Base-by-base conservation (phyloP, 2,888 invertebrate species). In the Pammene fasciana region DNA sequence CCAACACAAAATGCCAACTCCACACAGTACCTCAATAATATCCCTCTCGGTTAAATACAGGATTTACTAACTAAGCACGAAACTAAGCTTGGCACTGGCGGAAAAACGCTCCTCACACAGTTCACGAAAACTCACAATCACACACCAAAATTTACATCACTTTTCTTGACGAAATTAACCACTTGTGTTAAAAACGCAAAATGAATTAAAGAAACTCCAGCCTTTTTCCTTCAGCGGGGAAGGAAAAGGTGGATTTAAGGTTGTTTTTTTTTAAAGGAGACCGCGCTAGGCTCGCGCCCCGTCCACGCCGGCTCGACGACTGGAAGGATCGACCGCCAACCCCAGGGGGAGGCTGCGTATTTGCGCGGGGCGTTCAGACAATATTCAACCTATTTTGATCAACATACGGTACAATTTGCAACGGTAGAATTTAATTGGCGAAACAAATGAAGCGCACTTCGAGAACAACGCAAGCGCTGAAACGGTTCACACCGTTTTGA, bases 311-410 rank as follows among this genome's bases (percentile, higher is more conserved):
- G 86, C 87, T 84, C 86, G 86, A 88, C 90, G 89, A 92, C 92
- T 92, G 92, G 84, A 85, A 86, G 90, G 89, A 92, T 92, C 92
- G 92, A 92, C 87, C 84, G 83, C 81, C 84, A 84, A 86, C 88
- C 89, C 88, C 83, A 82, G 91, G 92, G 68, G 92, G 90, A 92
- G 91, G 89, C 90, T 92, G 92, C 88, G 89, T 90, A 85, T 85
- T 83, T 82, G 87, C 86, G 86, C 85, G 81, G 73, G 72, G 46
- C 75, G 26, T 18, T 56, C 76, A 60, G 71, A 68, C 78, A 41
- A 86, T 75, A 76, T 71, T 76, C 74, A 68, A 81, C 83, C 78
- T 76, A 75, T 75, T 64, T 50, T 18, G 43, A 60, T 6, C 54
- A 46, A 16, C 74, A 75, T 86, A 88, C 73, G 79, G 86, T 79